Conservation (phyloP, 2,888 invertebrate species). For the Euphydryas editha region DNA sequence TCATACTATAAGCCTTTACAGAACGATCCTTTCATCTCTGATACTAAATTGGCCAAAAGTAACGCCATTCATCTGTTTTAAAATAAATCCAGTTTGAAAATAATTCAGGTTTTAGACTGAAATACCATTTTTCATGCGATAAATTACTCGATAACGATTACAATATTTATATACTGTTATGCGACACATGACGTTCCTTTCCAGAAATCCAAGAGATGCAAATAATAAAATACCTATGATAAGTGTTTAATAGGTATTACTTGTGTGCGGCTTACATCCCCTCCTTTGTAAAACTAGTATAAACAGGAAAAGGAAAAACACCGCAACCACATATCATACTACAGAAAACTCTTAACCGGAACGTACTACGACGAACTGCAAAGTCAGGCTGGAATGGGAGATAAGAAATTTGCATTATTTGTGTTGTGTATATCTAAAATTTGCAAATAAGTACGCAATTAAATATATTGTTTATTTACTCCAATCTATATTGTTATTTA, state of each 20-base stretch:
- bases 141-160: no score
- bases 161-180: background rate
- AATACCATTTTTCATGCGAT: no score
- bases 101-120: no score
- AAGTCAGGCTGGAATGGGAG: background rate
- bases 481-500: background rate
- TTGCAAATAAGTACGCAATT: background rate
- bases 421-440: background rate
- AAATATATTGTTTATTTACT: no score
- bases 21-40: no score
- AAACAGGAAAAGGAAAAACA: conserved; percentile 7
- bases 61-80: no score
- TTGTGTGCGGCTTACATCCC: background rate
- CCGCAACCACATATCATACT: background rate
- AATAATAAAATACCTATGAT: background rate
- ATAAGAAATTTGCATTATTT: background rate
- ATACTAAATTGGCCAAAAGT: no score
- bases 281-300: background rate
- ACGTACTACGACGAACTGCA: background rate
- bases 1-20: no score
- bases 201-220: conserved; percentile 1
- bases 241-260: background rate
- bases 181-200: background rate
- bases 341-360: conserved; percentile 7
- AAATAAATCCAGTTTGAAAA: no score